Percentiles rank a stretch among this genome's conserved stretches.
Evolutionary conservation across 2,888 invertebrate species (phyloP).

Genomic region (Ypsolopha scabrella): DNA sequence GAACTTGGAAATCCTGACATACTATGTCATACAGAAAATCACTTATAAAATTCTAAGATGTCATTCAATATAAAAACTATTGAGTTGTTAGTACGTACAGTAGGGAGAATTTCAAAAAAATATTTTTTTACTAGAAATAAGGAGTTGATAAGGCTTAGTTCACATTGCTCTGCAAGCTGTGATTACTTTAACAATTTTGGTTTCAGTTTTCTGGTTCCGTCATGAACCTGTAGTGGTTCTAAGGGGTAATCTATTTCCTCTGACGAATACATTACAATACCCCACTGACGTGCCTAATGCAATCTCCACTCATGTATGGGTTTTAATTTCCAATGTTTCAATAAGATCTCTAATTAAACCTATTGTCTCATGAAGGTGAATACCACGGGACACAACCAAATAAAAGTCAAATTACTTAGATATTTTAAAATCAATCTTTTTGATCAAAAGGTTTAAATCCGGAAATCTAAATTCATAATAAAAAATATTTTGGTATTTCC

Average conservation of each 20-base stretch:
- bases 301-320: slow-evolving; percentile 58
- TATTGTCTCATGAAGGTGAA: no score
- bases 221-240: slow-evolving; percentile 51
- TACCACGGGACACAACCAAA: no score
- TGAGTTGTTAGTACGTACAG: no score
- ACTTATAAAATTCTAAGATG: no score
- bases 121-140: no score
- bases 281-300: slow-evolving; percentile 54
- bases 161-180: slow-evolving; percentile 40
- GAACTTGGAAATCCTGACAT: no score
- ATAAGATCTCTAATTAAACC: slow-evolving; percentile 50
- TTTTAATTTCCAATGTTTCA: slow-evolving; percentile 54
- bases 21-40: no score
- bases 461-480: slow-evolving; percentile 9
- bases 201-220: slow-evolving; percentile 54
- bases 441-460: not conserved
- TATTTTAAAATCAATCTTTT: not conserved
- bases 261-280: slow-evolving; percentile 45
- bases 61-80: no score
- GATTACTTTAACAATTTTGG: slow-evolving; percentile 35
- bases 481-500: no score
- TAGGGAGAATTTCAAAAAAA: no score
- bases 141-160: slow-evolving; percentile 42
- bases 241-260: slow-evolving; percentile 47
- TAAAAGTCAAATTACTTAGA: no score